A percentile compares a stretch with the other conserved stretches of the same genome.
These are phyloP conservation scores for Torymus tubicola DNA, from an alignment of 2,888 invertebrate genomes.

Conservation along the genomic window DNA sequence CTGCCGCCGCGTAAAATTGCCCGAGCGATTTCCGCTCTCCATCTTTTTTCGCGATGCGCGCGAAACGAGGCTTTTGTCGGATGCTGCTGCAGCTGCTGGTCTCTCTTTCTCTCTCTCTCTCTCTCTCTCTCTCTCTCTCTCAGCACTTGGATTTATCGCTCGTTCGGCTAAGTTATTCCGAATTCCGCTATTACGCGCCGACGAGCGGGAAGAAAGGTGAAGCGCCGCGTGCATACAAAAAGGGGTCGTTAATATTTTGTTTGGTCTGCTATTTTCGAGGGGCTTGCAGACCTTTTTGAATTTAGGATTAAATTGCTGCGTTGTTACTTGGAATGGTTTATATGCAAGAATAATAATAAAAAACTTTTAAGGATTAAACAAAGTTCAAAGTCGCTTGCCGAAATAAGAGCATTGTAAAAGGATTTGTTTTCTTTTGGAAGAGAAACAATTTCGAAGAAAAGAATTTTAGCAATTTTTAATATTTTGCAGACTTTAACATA, in stretches of 20 bases:
- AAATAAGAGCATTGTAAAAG: too few relatives aligned
- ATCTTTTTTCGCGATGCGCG: background rate
- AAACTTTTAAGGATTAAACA: too few relatives aligned
- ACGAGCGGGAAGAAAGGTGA: slow-evolving; percentile 21
- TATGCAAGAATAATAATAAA: too few relatives aligned
- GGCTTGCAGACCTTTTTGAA: background rate
- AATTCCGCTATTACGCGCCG: slow-evolving; percentile 37
- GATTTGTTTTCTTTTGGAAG: too few relatives aligned
- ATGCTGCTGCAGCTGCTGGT: background rate
- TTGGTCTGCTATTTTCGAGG: background rate
- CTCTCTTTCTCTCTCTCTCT: background rate
- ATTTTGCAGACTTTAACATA: too few relatives aligned
- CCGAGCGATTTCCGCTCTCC: slow-evolving; percentile 4
- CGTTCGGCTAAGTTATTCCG: slow-evolving; percentile 35
- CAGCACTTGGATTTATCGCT: too few relatives aligned
- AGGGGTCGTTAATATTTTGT: slow-evolving; percentile 27
- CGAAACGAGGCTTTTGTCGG: slow-evolving; percentile 41
- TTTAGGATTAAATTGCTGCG: too few relatives aligned
- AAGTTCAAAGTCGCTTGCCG: too few relatives aligned
- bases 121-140: background rate
- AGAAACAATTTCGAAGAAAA: too few relatives aligned
- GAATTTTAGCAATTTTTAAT: too few relatives aligned
- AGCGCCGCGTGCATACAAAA: background rate
- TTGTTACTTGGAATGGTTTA: too few relatives aligned
- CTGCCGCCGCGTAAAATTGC: background rate